Evolutionary conservation across 2,113 vertebrate genomes (phyloP).

Genomic region (Amazona vittata): DNA sequence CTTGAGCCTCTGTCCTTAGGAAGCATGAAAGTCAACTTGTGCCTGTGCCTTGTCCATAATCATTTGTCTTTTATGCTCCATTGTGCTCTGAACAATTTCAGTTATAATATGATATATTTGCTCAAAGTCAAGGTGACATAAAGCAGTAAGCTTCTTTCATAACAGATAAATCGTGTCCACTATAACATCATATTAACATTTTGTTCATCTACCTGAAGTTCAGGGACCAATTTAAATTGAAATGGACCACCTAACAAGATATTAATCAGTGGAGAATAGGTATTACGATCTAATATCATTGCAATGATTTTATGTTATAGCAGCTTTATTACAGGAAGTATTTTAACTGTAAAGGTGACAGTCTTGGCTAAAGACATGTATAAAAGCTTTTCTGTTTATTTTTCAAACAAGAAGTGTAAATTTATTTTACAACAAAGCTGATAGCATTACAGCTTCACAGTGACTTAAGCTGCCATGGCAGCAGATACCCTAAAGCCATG

Average conservation of each 20-base stretch:
- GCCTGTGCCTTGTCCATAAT: slow-evolving; percentile 20
- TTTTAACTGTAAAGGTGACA: background rate
- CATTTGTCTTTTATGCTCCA: slow-evolving; percentile 64
- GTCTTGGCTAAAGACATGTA: background rate
- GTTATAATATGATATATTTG: slow-evolving; percentile 58
- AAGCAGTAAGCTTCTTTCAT: slow-evolving; percentile 48
- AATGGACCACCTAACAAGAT: background rate
- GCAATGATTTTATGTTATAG: background rate
- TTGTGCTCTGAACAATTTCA: slow-evolving; percentile 55
- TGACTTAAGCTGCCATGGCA: background rate
- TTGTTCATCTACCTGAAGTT: slow-evolving; percentile 12
- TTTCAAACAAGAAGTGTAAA: background rate
- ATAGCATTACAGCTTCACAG: background rate
- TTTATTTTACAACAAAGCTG: background rate
- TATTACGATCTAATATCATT: background rate
- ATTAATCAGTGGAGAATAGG: background rate
- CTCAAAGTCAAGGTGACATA: slow-evolving; percentile 70
- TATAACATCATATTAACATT: slow-evolving; percentile 26
- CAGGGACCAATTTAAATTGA: slow-evolving; percentile 14
- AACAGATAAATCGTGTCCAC: slow-evolving; percentile 60
- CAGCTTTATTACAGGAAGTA: background rate
- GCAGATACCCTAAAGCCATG: background rate
- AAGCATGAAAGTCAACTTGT: slow-evolving; percentile 61
- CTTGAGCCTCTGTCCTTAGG: slow-evolving; percentile 47
- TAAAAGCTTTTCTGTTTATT: background rate